Evolutionary conservation across 2,797 vertebrate genomes (phyloP).

Genomic region (Takifugu ocellatus): DNA sequence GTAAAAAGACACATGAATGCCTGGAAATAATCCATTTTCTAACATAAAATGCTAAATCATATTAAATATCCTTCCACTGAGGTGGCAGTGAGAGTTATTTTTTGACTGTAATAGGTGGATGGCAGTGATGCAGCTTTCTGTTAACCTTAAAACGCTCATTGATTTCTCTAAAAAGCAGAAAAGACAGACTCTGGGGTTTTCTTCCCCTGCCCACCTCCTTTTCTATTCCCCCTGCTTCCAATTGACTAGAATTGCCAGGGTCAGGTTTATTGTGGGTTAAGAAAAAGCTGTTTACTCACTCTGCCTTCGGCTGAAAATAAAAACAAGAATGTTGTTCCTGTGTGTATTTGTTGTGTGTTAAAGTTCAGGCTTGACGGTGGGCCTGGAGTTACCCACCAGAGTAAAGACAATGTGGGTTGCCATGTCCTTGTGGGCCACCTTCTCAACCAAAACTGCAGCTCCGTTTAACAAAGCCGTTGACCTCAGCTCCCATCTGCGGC

Average conservation of each 20-base stretch:
- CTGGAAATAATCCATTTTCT: no score
- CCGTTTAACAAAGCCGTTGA: constrained; percentile 64
- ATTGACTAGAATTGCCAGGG: constrained; percentile 46
- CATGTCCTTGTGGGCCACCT: constrained; percentile 60
- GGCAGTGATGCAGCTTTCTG: constrained; percentile 45
- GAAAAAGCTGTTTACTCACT: constrained; percentile 47
- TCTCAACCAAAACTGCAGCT: constrained; percentile 37
- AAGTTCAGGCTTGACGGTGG: constrained; percentile 18
- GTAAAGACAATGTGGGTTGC: constrained; percentile 62
- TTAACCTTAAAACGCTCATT: constrained; percentile 72
- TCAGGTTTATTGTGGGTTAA: constrained; percentile 48
- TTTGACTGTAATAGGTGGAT: constrained; percentile 36
- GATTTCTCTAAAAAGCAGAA: constrained; percentile 60
- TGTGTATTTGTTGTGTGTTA: constrained; percentile 30
- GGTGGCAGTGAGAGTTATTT: constrained; percentile 8
- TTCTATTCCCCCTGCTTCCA: constrained; percentile 30
- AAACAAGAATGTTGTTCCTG: constrained; percentile 21
- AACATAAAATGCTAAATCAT: no score
- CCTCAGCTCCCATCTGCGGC: constrained; percentile 62
- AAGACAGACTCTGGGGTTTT: constrained; percentile 34
- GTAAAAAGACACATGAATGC: no score
- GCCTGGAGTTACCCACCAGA: constrained; percentile 41
- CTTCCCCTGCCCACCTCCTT: constrained; percentile 22
- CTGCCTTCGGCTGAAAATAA: constrained; percentile 36
- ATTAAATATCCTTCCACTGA: constrained; percentile 9